These are phyloP conservation scores for Protodeltote pygarga DNA, from an alignment of 2,888 invertebrate genomes.

Conservation along the genomic window DNA sequence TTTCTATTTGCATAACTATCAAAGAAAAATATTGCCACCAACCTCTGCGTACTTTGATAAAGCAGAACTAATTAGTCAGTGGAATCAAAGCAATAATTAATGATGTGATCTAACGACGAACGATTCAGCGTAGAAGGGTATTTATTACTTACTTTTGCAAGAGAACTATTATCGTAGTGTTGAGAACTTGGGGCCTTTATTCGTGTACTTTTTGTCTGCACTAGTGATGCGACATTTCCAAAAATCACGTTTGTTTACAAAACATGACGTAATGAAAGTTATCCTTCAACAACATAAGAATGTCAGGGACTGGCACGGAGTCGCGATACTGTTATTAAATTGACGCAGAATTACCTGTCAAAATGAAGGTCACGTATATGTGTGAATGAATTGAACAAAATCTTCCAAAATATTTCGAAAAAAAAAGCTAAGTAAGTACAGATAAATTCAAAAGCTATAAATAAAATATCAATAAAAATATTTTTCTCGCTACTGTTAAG, in stretches of 20 bases:
- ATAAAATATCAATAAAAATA: conserved; percentile 27
- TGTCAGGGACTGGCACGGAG: conserved; percentile 14
- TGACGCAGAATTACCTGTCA: conserved; percentile 1
- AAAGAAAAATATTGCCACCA: conserved; percentile 7
- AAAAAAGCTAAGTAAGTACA: too few species aligned
- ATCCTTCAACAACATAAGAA: conserved; percentile 18
- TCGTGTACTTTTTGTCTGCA: conserved; percentile 1
- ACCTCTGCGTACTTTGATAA: conserved; percentile 30
- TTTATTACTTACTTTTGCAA: conserved; percentile 35
- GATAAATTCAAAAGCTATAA: conserved; percentile 20
- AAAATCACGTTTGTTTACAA: too few species aligned
- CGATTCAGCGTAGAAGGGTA: conserved; percentile 39
- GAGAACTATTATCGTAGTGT: conserved; percentile 21
- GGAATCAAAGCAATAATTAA: conserved; percentile 45
- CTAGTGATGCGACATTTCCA: too few species aligned
- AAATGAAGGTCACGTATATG: background rate
- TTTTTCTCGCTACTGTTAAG: conserved; percentile 17
- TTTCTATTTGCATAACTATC: background rate
- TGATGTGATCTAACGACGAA: conserved; percentile 35
- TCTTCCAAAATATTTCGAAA: too few species aligned
- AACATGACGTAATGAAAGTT: too few species aligned
- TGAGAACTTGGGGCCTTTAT: conserved; percentile 17
- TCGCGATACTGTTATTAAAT: conserved; percentile 6
- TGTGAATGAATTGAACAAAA: too few species aligned
- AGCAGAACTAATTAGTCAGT: conserved; percentile 40